A percentile compares a stretch with the other conserved stretches of the same genome.
Evolutionary conservation across 1,140 invertebrate genomes (phyloP).

Genomic region (Cherax quadricarinatus): DNA sequence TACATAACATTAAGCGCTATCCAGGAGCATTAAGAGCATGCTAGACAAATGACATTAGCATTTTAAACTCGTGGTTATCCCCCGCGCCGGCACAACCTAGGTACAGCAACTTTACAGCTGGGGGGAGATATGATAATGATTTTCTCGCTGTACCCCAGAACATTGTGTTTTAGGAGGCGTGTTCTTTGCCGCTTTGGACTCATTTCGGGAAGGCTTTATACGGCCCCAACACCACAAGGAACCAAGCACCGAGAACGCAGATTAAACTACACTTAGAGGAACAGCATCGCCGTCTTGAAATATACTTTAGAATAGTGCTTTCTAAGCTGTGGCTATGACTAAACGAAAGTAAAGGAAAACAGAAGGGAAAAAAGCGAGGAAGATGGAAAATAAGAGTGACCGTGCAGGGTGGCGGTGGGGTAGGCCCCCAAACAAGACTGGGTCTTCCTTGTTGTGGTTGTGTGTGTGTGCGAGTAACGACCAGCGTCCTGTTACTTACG

Average conservation of each 20-base stretch:
- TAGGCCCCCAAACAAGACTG: constrained; percentile 21
- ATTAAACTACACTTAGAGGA: too few relatives aligned
- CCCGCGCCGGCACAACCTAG: constrained; percentile 69
- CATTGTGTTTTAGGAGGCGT: constrained; percentile 67
- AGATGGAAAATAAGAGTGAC: neutral
- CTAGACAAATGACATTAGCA: constrained; percentile 73
- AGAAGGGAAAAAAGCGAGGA: neutral
- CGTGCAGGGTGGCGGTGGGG: neutral
- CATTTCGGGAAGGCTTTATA: constrained; percentile 46
- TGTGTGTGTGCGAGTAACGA: constrained; percentile 66
- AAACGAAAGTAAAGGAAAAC: neutral
- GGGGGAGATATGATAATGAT: constrained; percentile 70
- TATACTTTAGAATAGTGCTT: too few relatives aligned
- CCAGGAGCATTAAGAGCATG: constrained; percentile 70
- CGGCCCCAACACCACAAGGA: constrained; percentile 23
- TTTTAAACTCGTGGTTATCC: constrained; percentile 73
- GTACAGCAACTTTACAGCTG: constrained; percentile 70
- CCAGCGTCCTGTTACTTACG: constrained; percentile 66
- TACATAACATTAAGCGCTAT: constrained; percentile 73
- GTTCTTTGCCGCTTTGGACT: constrained; percentile 53
- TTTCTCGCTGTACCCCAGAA: constrained; percentile 57
- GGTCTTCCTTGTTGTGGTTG: constrained; percentile 67
- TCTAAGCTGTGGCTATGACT: too few relatives aligned
- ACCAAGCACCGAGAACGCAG: too few relatives aligned
- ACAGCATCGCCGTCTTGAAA: too few relatives aligned